Evolutionary conservation across 2,888 invertebrate genomes (phyloP).

Genomic region (Tipula unca): DNA sequence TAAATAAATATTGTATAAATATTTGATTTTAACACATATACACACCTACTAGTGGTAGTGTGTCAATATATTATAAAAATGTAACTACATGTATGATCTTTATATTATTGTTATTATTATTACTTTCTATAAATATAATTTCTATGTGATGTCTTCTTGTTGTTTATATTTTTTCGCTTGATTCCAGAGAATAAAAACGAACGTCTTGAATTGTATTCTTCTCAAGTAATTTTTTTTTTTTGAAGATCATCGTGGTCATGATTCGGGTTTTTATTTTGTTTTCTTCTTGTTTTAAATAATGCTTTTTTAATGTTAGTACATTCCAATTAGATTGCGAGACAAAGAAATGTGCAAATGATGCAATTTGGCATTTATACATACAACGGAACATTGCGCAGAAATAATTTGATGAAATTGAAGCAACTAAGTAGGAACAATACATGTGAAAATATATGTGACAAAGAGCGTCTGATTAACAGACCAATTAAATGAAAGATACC

Average conservation of each 20-base stretch:
- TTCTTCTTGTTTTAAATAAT: background rate
- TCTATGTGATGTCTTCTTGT: background rate
- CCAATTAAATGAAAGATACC: no score
- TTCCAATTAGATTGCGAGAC: no score
- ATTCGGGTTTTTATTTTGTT: background rate
- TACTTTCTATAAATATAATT: background rate
- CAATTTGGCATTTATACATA: no score
- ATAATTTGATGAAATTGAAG: no score
- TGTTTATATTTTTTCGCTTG: background rate
- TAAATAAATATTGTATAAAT: background rate
- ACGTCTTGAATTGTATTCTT: background rate
- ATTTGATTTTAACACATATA: background rate
- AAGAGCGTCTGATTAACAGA: no score
- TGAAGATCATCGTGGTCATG: background rate
- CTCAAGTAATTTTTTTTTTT: background rate
- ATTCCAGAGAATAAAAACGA: background rate
- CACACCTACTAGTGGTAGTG: no score
- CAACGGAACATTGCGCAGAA: no score
- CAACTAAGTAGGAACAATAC: no score
- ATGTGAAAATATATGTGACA: no score
- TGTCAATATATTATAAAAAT: background rate
- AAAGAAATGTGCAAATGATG: no score
- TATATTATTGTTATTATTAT: no score
- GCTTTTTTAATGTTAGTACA: background rate
- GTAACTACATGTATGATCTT: background rate